Evolutionary conservation across 2,797 vertebrate genomes (phyloP).

Genomic region (Mallotus villosus): DNA sequence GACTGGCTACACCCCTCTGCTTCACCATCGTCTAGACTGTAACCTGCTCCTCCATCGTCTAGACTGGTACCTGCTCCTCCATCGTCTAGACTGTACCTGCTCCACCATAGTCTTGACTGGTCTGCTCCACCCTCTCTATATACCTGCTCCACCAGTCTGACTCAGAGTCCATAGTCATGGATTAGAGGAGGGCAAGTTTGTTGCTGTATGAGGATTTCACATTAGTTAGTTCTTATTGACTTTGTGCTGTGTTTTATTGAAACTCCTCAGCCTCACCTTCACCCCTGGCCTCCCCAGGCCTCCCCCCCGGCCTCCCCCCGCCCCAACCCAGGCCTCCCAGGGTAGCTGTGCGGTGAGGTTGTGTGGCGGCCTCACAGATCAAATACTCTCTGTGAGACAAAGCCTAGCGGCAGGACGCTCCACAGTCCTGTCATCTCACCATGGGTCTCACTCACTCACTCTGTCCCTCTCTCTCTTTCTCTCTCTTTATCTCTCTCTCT

Average conservation of each 20-base stretch:
- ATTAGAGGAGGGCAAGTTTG: too few relatives aligned
- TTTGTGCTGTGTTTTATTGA: constrained; percentile 41
- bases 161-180: too few relatives aligned
- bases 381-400: constrained; percentile 72
- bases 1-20: not conserved
- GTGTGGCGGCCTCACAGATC: constrained; percentile 59
- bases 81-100: too few relatives aligned
- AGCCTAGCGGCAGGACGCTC: constrained; percentile 70
- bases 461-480: constrained; percentile 19
- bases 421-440: constrained; percentile 74
- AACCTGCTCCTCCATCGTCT: too few relatives aligned
- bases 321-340: constrained; percentile 57
- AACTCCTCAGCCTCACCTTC: constrained; percentile 62
- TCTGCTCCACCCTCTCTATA: too few relatives aligned
- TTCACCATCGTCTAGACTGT: too few relatives aligned
- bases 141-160: too few relatives aligned
- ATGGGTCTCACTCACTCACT: constrained; percentile 60
- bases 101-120: too few relatives aligned
- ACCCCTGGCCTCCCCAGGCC: constrained; percentile 37
- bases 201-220: too few relatives aligned
- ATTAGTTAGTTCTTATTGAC: not conserved
- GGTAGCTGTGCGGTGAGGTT: constrained; percentile 41
- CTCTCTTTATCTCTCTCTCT: constrained; percentile 26
- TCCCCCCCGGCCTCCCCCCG: constrained; percentile 58
- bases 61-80: too few relatives aligned